phyloP scores from a whole-genome alignment of 2,113 vertebrate genomes.

The Pithys albifrons region DNA sequence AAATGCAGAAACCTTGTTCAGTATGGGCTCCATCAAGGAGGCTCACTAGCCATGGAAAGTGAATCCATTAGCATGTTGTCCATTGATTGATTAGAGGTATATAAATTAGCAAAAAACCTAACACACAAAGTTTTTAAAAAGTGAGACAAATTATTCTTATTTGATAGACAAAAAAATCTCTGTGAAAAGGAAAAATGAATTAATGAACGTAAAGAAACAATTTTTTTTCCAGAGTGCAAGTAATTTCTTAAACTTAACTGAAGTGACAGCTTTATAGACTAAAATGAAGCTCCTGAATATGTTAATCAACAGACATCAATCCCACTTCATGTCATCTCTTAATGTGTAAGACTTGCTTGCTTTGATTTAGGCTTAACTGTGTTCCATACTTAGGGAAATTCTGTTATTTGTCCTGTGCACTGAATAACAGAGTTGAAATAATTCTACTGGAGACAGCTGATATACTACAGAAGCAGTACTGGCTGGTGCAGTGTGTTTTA shows the following conservation, averaged over 20 bases:
- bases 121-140: neutral
- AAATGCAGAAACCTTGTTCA: conserved; percentile 14
- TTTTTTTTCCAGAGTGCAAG: neutral
- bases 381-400: neutral
- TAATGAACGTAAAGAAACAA: neutral
- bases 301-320: neutral
- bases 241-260: neutral
- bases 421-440: neutral
- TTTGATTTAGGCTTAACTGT: neutral
- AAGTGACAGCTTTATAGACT: neutral
- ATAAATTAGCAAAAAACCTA: neutral
- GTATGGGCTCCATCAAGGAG: neutral
- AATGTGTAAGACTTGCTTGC: neutral
- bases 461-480: neutral
- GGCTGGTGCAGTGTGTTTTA: neutral
- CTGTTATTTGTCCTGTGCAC: neutral
- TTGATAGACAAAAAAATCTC: neutral
- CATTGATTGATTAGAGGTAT: neutral
- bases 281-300: neutral
- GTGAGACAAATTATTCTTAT: neutral
- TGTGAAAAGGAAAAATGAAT: neutral
- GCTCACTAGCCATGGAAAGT: neutral
- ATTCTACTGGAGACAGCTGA: neutral
- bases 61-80: neutral
- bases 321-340: neutral